A percentile compares a stretch with the other conserved stretches of the same genome.
phyloP scores from a whole-genome alignment of 2,888 invertebrate species.

The Pyrochroa serraticornis region DNA sequence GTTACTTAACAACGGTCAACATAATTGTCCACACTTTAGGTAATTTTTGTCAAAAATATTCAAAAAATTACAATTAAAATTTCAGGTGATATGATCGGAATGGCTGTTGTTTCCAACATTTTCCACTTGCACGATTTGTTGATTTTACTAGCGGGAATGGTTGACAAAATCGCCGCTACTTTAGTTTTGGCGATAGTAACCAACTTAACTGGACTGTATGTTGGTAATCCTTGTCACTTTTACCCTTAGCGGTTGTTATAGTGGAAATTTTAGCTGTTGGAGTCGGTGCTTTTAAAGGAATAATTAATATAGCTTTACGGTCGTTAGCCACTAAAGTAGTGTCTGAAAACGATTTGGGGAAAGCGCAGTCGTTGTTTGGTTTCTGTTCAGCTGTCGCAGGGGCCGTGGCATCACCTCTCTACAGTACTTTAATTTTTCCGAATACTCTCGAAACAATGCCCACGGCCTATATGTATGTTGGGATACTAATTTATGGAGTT shows the following conservation, averaged over 20 bases:
- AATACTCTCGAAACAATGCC: too few species aligned
- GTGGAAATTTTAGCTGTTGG: slow-evolving; percentile 35
- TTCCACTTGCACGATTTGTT: slow-evolving; percentile 53
- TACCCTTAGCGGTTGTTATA: too few species aligned
- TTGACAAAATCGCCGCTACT: slow-evolving; percentile 55
- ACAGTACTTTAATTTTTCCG: slow-evolving; percentile 59
- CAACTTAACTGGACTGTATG: slow-evolving; percentile 49
- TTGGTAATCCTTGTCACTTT: slow-evolving; percentile 44
- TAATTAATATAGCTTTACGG: slow-evolving; percentile 50
- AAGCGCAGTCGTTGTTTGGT: slow-evolving; percentile 63
- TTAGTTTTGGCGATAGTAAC: slow-evolving; percentile 52
- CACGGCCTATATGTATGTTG: too few species aligned
- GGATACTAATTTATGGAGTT: too few species aligned
- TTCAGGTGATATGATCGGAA: slow-evolving; percentile 45
- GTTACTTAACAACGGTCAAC: slow-evolving; percentile 63
- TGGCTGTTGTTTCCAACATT: slow-evolving; percentile 49
- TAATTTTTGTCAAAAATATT: slow-evolving; percentile 47
- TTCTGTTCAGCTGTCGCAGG: slow-evolving; percentile 65
- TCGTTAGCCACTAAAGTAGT: slow-evolving; percentile 55
- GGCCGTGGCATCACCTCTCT: slow-evolving; percentile 63
- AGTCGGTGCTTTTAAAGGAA: slow-evolving; percentile 50
- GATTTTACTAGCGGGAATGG: slow-evolving; percentile 53
- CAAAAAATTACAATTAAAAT: neutral
- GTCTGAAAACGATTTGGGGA: slow-evolving; percentile 52
- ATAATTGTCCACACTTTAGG: slow-evolving; percentile 64